These are phyloP conservation scores for Drosophila lacicola DNA, from an alignment of 2,888 invertebrate species.

Conservation along the genomic window DNA sequence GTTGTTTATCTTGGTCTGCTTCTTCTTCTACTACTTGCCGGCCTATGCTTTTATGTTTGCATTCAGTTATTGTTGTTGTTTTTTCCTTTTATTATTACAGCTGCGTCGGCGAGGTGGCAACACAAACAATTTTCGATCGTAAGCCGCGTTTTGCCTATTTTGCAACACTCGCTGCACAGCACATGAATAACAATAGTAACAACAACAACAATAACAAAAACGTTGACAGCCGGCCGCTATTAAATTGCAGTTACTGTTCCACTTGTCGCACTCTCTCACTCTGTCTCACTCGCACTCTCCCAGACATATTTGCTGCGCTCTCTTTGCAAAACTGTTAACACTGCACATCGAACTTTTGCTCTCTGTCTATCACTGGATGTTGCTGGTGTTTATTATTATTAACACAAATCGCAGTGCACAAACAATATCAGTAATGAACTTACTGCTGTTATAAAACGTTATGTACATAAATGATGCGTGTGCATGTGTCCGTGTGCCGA, in stretches of 20 bases:
- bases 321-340: constrained; percentile 28
- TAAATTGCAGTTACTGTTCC: constrained; percentile 39
- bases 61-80: constrained; percentile 25
- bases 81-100: constrained; percentile 35
- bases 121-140: constrained; percentile 26
- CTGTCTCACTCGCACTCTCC: constrained; percentile 24
- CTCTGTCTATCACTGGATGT: constrained; percentile 9
- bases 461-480: constrained; percentile 16
- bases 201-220: constrained; percentile 33
- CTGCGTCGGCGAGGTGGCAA: constrained; percentile 42
- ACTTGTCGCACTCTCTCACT: constrained; percentile 18
- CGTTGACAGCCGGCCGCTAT: constrained; percentile 66
- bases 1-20: constrained; percentile 23
- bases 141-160: constrained; percentile 12
- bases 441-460: constrained; percentile 61
- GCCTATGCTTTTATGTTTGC: constrained; percentile 45
- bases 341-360: constrained; percentile 12
- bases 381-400: constrained; percentile 24
- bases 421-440: constrained; percentile 41
- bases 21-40: constrained; percentile 41
- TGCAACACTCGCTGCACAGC: constrained; percentile 23
- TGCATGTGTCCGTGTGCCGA: constrained; percentile 24
- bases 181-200: constrained; percentile 13
- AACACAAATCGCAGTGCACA: constrained; percentile 33
- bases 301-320: constrained; percentile 17